Evolutionary conservation across 2,797 vertebrate species (phyloP), one percentile per base, ranked within the genome.

Genomic region (Ceyx erithaca): DNA sequence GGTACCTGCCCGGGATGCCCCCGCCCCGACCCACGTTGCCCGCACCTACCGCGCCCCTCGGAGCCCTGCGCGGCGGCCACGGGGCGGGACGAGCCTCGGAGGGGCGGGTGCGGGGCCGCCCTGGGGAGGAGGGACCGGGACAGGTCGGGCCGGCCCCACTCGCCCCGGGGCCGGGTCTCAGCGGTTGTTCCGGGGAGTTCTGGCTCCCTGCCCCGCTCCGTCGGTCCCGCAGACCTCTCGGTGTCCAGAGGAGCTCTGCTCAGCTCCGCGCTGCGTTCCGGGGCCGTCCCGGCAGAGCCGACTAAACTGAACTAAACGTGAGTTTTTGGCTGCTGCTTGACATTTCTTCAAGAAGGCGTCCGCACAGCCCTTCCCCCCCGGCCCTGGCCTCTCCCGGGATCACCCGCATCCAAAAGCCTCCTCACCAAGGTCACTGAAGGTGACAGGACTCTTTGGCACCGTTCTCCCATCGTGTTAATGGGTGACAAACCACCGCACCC

Each of bases 341-440:
- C 10, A 1, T 54, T 14, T 49, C 25, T 26, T 14, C 25, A 23
- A 23, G 46, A 22, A 48, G 22, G 14, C 12, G 18, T 21, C 7
- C 6, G 35, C 46, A 1, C 35, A 1, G 45, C 2, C 0, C 28
- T 6, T 15, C 17, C 17, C 14, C 22, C 33, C 22, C 3, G 3
- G 13, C 31, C 31, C 41, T 16, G 31, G 55, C 23, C 58, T 22
- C 31, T 35, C 21, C 6, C 4, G 16, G 28, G 31, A 3, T 20
- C n/a, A 37, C 37, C 1, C 49, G 14, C 26, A 7, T 12, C 25
- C 49, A 10, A 10, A 12, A 10, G 37, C 25, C 25, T 4, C 46
- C 48, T 31, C 25, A 1, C 26, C 33, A 5, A 5, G 49, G 40
- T 5, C 31, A 6, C 26, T 3, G n/a, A 10, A 37, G 57, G 48